Percentiles rank a stretch among this genome's conserved stretches.
phyloP scores from a whole-genome alignment of 2,888 invertebrate species.

The Siphonodentalium dalli region DNA sequence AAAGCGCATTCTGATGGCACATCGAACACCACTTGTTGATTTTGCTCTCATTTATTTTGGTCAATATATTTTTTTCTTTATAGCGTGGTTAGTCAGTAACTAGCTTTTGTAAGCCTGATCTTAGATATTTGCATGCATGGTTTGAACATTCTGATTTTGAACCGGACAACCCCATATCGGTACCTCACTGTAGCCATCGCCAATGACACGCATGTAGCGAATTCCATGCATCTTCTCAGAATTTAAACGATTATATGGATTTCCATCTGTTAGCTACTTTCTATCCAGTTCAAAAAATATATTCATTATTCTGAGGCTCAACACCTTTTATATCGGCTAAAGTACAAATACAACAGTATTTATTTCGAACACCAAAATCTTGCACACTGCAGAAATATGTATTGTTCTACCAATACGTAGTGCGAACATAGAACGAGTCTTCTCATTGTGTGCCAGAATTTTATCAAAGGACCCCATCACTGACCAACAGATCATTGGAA shows the following conservation, averaged over 20 bases:
- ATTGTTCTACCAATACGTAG: too few relatives aligned
- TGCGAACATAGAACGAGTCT: too few relatives aligned
- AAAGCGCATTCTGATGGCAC: slow-evolving; percentile 25
- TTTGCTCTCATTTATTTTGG: slow-evolving; percentile 5
- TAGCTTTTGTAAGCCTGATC: slow-evolving; percentile 13
- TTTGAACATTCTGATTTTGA: slow-evolving; percentile 17
- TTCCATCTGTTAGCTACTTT: slow-evolving; percentile 26
- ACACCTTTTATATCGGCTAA: slow-evolving; percentile 3
- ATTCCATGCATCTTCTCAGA: slow-evolving; percentile 5
- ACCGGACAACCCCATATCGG: slow-evolving; percentile 12
- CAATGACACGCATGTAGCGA: slow-evolving; percentile 18
- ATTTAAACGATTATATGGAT: slow-evolving; percentile 25
- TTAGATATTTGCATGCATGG: slow-evolving; percentile 16
- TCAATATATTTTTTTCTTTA: slow-evolving; percentile 12
- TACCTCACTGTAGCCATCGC: slow-evolving; percentile 24
- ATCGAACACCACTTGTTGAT: slow-evolving; percentile 18
- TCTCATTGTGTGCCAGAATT: too few relatives aligned
- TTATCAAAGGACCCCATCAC: too few relatives aligned
- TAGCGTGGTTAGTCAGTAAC: slow-evolving; percentile 5
- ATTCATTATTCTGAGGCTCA: slow-evolving; percentile 13
- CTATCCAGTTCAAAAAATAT: slow-evolving; percentile 24
- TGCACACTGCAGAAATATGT: too few relatives aligned
- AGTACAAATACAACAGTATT: slow-evolving; percentile 15
- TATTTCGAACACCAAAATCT: slow-evolving; percentile 19
- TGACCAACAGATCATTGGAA: too few relatives aligned